Conservation (phyloP, 2,113 vertebrate species). For the Paraplagusia blochii region DNA sequence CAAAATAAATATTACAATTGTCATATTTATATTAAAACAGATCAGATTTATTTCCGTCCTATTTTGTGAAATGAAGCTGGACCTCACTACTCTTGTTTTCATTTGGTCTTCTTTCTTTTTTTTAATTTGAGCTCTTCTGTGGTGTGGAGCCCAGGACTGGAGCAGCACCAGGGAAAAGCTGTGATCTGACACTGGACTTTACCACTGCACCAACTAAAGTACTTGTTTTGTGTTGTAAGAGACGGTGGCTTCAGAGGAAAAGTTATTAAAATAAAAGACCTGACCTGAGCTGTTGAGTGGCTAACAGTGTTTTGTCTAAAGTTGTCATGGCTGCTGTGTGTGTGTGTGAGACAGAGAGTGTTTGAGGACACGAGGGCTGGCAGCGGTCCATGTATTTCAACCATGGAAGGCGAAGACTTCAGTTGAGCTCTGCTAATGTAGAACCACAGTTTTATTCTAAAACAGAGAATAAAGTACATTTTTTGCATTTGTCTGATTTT, state of each 20-base stretch:
- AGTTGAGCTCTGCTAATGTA: constrained; percentile 64
- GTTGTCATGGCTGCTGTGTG: constrained; percentile 41
- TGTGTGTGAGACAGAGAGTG: constrained; percentile 57
- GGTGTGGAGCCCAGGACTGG: no score
- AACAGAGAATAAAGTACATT: constrained; percentile 73
- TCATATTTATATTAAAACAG: constrained; percentile 67
- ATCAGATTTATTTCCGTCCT: constrained; percentile 45
- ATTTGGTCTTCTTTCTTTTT: constrained; percentile 39
- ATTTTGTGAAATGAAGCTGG: constrained; percentile 54
- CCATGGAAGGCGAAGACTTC: constrained; percentile 49
- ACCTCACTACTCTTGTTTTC: constrained; percentile 23
- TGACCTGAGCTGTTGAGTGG: constrained; percentile 61
- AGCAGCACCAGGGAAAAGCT: constrained; percentile 39
- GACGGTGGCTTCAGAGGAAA: constrained; percentile 33
- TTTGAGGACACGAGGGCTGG: constrained; percentile 40
- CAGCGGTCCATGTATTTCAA: constrained; percentile 53
- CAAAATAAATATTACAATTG: constrained; percentile 55
- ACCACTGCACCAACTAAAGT: constrained; percentile 56
- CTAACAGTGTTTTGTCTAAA: constrained; percentile 40
- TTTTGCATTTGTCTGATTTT: constrained; percentile 52
- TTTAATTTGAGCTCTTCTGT: constrained; percentile 16
- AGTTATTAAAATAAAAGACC: constrained; percentile 7
- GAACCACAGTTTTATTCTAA: constrained; percentile 67
- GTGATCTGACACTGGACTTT: constrained; percentile 65
- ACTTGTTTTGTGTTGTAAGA: constrained; percentile 55